Conservation (phyloP, 2,113 vertebrate species). For the Prionailurus bengalensis region DNA sequence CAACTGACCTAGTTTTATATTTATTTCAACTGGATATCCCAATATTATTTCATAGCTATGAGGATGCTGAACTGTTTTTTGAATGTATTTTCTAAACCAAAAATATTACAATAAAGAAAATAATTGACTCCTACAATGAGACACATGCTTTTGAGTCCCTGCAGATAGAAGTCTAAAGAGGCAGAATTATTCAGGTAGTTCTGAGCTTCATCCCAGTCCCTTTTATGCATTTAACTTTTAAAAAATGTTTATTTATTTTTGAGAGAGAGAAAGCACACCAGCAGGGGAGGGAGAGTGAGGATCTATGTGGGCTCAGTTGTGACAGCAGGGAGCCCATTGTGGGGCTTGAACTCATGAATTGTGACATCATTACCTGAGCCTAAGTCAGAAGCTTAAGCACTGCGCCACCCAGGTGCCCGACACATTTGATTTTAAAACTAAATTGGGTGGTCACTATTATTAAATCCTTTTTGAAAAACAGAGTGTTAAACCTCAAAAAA, state of each 20-base stretch:
- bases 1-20: not conserved
- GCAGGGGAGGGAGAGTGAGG: no score
- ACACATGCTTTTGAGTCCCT: not conserved
- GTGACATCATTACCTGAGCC: no score
- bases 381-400: no score
- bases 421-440: not conserved
- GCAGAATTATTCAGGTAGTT: not conserved
- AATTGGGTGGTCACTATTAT: not conserved
- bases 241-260: no score
- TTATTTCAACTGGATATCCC: not conserved
- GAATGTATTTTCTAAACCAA: not conserved
- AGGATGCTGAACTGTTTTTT: not conserved
- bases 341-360: no score
- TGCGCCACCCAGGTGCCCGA: not conserved
- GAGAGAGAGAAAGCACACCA: no score
- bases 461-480: not conserved
- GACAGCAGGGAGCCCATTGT: no score
- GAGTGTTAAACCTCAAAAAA: not conserved
- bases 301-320: no score
- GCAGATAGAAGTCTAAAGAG: not conserved
- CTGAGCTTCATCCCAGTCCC: not conserved
- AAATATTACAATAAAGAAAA: not conserved
- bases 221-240: not conserved
- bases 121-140: not conserved
- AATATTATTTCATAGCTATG: not conserved